phyloP scores from a whole-genome alignment of 2,113 vertebrate species.

The Bubo bubo region DNA sequence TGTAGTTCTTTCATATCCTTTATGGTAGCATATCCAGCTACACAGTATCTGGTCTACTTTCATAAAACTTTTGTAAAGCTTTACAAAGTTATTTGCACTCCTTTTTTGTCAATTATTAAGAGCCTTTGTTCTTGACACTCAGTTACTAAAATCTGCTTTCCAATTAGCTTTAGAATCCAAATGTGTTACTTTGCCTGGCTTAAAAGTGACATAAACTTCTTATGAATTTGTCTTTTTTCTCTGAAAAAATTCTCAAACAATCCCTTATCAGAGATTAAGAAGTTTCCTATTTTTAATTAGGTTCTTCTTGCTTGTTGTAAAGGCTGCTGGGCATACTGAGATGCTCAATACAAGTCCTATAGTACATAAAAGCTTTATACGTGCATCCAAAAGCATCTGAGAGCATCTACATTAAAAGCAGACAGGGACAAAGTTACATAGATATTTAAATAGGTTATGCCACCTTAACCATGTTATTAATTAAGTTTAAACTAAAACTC shows the following conservation, averaged over 20 bases:
- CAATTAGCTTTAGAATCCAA: slow-evolving; percentile 7
- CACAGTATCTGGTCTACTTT: background rate
- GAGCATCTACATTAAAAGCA: background rate
- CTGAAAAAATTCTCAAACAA: background rate
- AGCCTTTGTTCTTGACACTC: background rate
- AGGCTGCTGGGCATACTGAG: background rate
- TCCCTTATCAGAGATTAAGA: background rate
- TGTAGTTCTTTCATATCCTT: background rate
- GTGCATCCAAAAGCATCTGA: background rate
- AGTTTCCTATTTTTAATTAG: background rate
- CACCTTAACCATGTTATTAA: background rate
- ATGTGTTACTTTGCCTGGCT: background rate
- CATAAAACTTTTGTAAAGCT: slow-evolving; percentile 1
- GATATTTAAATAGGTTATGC: background rate
- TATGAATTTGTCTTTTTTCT: background rate
- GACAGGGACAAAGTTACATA: background rate
- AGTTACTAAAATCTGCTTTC: slow-evolving; percentile 1
- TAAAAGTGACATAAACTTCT: background rate
- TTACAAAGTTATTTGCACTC: background rate
- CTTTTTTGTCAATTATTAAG: background rate
- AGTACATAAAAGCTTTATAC: background rate
- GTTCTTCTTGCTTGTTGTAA: background rate
- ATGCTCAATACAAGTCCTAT: background rate
- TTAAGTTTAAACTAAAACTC: background rate
- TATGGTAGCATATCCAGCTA: background rate